These are phyloP conservation scores for Acleris laterana DNA, from an alignment of 2,888 invertebrate genomes.

Conservation along the genomic window DNA sequence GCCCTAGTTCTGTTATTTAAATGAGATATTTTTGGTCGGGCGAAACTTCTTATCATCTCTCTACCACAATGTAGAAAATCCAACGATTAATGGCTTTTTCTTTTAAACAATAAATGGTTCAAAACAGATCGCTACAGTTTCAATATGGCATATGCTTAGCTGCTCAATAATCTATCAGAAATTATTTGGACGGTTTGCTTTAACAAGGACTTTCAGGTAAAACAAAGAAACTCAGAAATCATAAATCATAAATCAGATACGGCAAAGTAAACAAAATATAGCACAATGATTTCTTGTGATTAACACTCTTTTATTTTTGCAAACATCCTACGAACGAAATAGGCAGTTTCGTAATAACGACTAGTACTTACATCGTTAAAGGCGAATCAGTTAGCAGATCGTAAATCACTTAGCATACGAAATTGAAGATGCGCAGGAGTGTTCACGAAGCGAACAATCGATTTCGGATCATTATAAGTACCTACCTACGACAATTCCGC, in stretches of 20 bases:
- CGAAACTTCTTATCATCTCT: no score
- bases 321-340: constrained; percentile 12
- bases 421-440: constrained; percentile 34
- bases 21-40: no score
- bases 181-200: no score
- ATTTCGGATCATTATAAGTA: constrained; percentile 68
- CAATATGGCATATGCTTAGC: no score
- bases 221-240: background rate
- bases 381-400: constrained; percentile 58
- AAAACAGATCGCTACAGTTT: no score
- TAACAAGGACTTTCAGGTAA: background rate
- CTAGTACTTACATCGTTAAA: constrained; percentile 42
- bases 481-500: constrained; percentile 49
- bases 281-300: constrained; percentile 26
- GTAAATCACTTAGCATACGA: constrained; percentile 55
- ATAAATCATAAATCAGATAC: background rate
- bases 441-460: constrained; percentile 52
- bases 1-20: no score
- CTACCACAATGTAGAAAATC: no score
- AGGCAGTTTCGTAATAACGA: constrained; percentile 45
- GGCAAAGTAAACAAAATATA: constrained; percentile 20
- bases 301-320: constrained; percentile 31
- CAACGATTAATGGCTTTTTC: no score
- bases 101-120: no score
- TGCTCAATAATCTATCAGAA: no score